Evolutionary conservation across 35 echinoderm and acorn worm species (phyloP).

Genomic region (Ophioderma brevispina): DNA sequence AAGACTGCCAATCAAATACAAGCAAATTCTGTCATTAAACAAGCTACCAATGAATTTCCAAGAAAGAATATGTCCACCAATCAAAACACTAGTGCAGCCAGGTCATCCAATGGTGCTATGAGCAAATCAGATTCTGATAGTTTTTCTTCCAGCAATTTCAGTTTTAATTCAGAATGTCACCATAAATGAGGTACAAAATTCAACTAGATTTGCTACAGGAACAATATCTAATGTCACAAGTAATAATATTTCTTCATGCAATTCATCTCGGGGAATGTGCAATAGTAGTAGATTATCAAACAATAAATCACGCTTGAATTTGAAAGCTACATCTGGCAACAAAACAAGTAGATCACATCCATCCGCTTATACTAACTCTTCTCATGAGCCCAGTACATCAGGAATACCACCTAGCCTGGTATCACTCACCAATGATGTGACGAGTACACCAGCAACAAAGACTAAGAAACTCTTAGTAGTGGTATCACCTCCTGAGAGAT

Average conservation of each 20-base stretch:
- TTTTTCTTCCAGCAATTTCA: too few species aligned
- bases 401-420: too few species aligned
- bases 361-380: too few species aligned
- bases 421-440: too few species aligned
- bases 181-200: too few species aligned
- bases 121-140: too few species aligned
- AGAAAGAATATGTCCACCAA: background rate
- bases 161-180: too few species aligned
- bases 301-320: background rate
- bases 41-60: background rate
- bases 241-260: background rate
- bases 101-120: too few species aligned
- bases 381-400: too few species aligned
- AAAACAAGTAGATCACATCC: too few species aligned
- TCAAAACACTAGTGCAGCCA: background rate
- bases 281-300: background rate
- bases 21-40: background rate
- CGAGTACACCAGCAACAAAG: background rate
- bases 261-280: conserved; percentile 14
- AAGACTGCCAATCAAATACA: background rate
- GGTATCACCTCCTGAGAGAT: background rate
- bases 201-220: too few species aligned
- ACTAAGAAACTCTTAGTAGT: background rate
- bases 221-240: background rate
- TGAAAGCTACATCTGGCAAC: too few species aligned